Base-by-base conservation (phyloP, 2,797 vertebrate species). In the Micropoecilia bifurca region DNA sequence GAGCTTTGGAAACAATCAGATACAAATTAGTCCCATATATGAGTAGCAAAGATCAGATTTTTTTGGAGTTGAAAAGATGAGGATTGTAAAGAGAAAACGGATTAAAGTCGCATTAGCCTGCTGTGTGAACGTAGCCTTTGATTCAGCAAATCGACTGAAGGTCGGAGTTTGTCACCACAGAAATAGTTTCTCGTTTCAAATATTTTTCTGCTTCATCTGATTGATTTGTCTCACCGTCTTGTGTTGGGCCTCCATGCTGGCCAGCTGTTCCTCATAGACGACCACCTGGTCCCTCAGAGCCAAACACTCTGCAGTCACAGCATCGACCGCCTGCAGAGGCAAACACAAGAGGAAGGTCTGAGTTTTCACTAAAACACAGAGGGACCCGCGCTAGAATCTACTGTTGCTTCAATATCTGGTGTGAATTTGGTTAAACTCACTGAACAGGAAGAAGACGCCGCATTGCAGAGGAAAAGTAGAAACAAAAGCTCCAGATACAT, bases 261-360 rank as follows among this genome's bases (percentile, higher is more conserved):
- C 90, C 88, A 96, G 93, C 94, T 96, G 95, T 85, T 93, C 88
- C 85, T 95, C 92, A 20, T 95, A 96, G 91, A 96, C 94, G 78
- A 84, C 83, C 78, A 90, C 93, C 94, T 95, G 96, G 75, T 96
- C 95, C 92, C 92, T 94, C 88, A 96, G 90, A 6, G 95, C 95
- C 93, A 96, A 92, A 85, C 95, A 96, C 86, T 94, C 93, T 14
- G 90, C 91, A 66, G 95, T 95, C 89, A 93, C 85, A 73, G 81
- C 84, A 77, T 96, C 94, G 81, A 96, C 95, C 55, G 91, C 95
- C 95, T 96, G 90, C 74, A 89, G 46, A 90, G 83, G 87, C 78
- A 91, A 80, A 47, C 73, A 77, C 73, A 82, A 81, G 63, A 63
- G 50, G 73, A 28, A 83, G 81, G 88, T 81, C 85, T 28, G 28